Conservation (phyloP, 2,888 invertebrate species). For the Incurvaria masculella region DNA sequence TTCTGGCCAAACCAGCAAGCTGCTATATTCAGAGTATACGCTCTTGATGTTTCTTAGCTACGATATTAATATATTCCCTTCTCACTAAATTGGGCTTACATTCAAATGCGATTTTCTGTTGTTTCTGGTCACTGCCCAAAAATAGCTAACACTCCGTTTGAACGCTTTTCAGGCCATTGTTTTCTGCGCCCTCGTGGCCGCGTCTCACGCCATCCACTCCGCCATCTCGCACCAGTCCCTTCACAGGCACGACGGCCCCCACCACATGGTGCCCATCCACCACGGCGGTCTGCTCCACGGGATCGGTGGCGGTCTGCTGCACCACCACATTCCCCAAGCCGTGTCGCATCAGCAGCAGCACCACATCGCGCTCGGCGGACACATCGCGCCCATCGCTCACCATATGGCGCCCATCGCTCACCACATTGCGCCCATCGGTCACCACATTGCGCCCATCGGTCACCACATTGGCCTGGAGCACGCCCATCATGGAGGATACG, state of each 20-base stretch:
- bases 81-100: slow-evolving; percentile 5
- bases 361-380: slow-evolving; percentile 21
- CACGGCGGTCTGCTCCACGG: slow-evolving; percentile 22
- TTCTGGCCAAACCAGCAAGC: slow-evolving; percentile 14
- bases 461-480: slow-evolving; percentile 9
- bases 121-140: slow-evolving; percentile 13
- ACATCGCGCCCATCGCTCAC: slow-evolving; percentile 13
- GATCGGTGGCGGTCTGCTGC: slow-evolving; percentile 22
- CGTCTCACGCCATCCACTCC: slow-evolving; percentile 40
- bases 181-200: slow-evolving; percentile 29
- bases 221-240: slow-evolving; percentile 45
- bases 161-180: slow-evolving; percentile 38
- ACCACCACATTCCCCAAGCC: slow-evolving; percentile 21
- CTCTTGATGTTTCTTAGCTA: slow-evolving; percentile 1
- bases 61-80: not conserved
- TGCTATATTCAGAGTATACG: slow-evolving; percentile 3
- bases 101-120: slow-evolving; percentile 1
- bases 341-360: slow-evolving; percentile 1
- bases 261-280: slow-evolving; percentile 22
- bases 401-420: slow-evolving; percentile 23
- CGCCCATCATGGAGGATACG: not conserved
- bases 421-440: slow-evolving; percentile 17
- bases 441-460: slow-evolving; percentile 19
- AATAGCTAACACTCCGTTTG: no score
- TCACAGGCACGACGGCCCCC: slow-evolving; percentile 37